Evolutionary conservation across 2,888 invertebrate genomes (phyloP).

Genomic region (Agrochola lota): DNA sequence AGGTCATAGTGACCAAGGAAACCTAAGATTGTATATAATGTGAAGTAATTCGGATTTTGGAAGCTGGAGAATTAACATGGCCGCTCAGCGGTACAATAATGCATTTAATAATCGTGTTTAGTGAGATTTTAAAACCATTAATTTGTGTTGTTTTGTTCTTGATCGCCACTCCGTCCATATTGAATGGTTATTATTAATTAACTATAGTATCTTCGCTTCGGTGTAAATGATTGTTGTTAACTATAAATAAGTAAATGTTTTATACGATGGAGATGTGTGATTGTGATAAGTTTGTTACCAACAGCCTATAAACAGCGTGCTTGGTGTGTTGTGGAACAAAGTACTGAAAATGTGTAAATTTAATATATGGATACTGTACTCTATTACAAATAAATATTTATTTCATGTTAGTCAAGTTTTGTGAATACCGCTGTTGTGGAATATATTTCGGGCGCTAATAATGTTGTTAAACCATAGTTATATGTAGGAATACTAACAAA

Average conservation of each 20-base stretch:
- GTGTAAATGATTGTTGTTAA: constrained; percentile 64
- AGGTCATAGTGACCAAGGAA: constrained; percentile 42
- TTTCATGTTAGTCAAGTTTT: constrained; percentile 25
- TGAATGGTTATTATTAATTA: constrained; percentile 59
- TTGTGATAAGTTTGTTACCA: neutral
- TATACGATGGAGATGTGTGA: constrained; percentile 10
- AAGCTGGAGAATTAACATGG: constrained; percentile 64
- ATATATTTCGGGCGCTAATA: constrained; percentile 22
- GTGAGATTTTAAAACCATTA: constrained; percentile 76
- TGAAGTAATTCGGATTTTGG: constrained; percentile 33
- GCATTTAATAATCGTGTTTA: constrained; percentile 82
- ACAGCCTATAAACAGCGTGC: neutral
- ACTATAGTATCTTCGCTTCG: constrained; percentile 65
- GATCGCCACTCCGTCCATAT: constrained; percentile 78
- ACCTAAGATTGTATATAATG: constrained; percentile 54
- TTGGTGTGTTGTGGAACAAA: constrained; percentile 26
- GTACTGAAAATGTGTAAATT: constrained; percentile 47
- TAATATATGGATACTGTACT: constrained; percentile 23
- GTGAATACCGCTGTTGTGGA: constrained; percentile 29
- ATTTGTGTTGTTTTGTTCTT: constrained; percentile 68
- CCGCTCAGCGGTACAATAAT: constrained; percentile 73
- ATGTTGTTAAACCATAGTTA: constrained; percentile 34
- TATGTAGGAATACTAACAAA: constrained; percentile 72
- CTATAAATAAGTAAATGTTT: constrained; percentile 30
- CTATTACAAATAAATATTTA: constrained; percentile 19